phyloP scores from a whole-genome alignment of 2,888 invertebrate genomes.

The Diarsia rubi region DNA sequence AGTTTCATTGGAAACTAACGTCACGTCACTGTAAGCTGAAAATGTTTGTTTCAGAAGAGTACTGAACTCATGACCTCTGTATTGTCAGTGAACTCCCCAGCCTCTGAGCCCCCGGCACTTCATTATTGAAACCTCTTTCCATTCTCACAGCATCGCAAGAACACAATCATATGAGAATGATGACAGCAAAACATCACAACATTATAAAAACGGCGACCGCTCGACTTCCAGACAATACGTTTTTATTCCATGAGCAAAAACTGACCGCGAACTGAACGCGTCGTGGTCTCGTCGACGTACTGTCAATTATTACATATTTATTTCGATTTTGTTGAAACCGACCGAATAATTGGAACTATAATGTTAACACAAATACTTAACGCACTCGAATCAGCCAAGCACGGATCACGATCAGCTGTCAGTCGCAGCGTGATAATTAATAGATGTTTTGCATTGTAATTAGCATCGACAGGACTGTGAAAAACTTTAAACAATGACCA shows the following conservation, averaged over 20 bases:
- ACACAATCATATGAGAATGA: conserved; percentile 48
- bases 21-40: no score
- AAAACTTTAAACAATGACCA: conserved; percentile 14
- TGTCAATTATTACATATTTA: conserved; percentile 60
- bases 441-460: conserved; percentile 29
- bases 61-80: neutral
- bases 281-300: conserved; percentile 14
- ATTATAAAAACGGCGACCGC: conserved; percentile 37
- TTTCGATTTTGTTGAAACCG: conserved; percentile 48
- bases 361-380: conserved; percentile 33
- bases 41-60: neutral
- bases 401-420: conserved; percentile 42
- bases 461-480: conserved; percentile 3
- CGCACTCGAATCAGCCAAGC: conserved; percentile 27
- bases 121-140: conserved; percentile 32
- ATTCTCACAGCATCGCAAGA: conserved; percentile 43
- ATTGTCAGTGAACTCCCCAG: neutral
- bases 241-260: conserved; percentile 39
- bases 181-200: conserved; percentile 55
- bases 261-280: neutral
- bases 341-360: conserved; percentile 51
- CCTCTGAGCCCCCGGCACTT: neutral
- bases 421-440: conserved; percentile 10
- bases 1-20: no score
- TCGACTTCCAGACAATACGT: conserved; percentile 21